Conservation (phyloP, 1,140 invertebrate species). For the Musca vetustissima region DNA sequence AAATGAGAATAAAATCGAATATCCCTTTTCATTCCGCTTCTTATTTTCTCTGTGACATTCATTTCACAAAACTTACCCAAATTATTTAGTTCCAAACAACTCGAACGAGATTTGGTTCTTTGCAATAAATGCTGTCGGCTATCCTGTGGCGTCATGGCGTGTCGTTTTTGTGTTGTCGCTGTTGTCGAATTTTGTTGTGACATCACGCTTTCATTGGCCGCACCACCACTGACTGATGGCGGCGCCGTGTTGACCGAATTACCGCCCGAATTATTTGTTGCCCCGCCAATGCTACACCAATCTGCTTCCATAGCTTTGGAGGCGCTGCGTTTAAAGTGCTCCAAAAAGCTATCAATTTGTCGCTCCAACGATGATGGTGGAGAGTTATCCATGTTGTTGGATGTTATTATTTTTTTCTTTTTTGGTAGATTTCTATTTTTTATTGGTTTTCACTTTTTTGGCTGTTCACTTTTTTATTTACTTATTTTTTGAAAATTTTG, state of each 20-base stretch:
- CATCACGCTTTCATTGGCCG: conserved; percentile 12
- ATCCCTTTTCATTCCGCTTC: no score
- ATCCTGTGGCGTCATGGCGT: background rate
- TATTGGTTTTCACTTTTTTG: background rate
- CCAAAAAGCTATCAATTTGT: conserved; percentile 79
- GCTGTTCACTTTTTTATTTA: background rate
- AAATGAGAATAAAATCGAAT: no score
- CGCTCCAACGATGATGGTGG: conserved; percentile 73
- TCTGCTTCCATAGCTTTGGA: conserved; percentile 68
- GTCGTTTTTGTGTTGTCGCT: conserved; percentile 34
- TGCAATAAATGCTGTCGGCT: conserved; percentile 37
- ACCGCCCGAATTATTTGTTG: background rate
- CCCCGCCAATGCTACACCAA: conserved; percentile 32
- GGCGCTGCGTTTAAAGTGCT: conserved; percentile 75
- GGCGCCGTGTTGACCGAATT: background rate
- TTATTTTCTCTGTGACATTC: no score
- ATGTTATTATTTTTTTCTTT: background rate
- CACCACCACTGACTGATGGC: background rate
- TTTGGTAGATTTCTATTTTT: no score
- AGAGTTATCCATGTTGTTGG: conserved; percentile 62
- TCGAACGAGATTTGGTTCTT: conserved; percentile 40
- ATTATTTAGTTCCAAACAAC: conserved; percentile 40
- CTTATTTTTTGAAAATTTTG: no score
- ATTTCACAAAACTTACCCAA: conserved; percentile 36
- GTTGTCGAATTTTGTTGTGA: conserved; percentile 13